phyloP scores from a whole-genome alignment of 2,113 vertebrate species.

The Prinia subflava region DNA sequence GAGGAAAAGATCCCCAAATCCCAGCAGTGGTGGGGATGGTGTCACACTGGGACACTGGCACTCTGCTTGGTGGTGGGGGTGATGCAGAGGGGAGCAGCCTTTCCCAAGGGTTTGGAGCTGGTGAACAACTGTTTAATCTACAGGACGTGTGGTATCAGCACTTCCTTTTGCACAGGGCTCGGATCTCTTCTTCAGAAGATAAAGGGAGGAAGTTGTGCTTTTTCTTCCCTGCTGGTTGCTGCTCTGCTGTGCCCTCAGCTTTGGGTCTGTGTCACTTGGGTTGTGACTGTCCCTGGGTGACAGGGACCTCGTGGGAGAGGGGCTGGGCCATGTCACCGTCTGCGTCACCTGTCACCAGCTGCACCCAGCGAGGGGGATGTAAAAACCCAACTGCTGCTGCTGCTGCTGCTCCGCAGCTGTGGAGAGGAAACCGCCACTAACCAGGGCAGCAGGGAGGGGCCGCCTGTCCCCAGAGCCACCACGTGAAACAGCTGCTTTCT shows the following conservation, averaged over 20 bases:
- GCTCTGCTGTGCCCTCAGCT: neutral
- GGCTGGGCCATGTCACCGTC: neutral
- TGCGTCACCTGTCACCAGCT: fast-evolving
- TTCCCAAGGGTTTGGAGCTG: neutral
- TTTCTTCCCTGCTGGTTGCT: neutral
- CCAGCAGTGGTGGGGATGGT: neutral
- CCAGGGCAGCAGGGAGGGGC: neutral
- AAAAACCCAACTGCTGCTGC: neutral
- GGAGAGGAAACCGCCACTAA: fast-evolving
- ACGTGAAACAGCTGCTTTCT: neutral
- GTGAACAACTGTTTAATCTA: neutral
- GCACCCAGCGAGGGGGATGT: fast-evolving
- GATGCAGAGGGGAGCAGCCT: neutral
- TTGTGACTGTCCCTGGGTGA: neutral
- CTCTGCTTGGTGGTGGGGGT: too few relatives aligned
- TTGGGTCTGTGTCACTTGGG: fast-evolving
- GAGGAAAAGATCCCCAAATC: neutral
- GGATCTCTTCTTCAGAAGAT: neutral
- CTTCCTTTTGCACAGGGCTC: neutral
- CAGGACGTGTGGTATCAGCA: fast-evolving
- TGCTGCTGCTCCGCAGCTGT: neutral
- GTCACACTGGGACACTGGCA: neutral
- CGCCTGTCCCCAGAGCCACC: neutral
- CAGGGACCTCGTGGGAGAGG: neutral
- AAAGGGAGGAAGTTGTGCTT: neutral